Evolutionary conservation across 2,888 invertebrate genomes (phyloP), one percentile per base, ranked within the genome.

Genomic region (Meganola albula): DNA sequence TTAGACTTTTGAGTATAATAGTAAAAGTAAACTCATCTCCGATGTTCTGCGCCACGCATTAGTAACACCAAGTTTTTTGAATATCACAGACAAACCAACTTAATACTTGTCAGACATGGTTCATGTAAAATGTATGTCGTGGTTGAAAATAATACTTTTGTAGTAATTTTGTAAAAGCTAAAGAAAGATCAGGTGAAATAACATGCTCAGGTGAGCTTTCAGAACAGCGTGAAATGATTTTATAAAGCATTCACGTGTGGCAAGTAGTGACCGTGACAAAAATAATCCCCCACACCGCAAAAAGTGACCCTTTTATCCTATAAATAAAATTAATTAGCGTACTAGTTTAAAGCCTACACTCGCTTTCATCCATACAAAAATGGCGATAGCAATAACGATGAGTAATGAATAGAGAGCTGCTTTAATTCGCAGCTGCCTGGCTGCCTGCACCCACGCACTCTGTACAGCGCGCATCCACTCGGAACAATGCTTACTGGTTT

Each of bases 391-490:
- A 84, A 83, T 78, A 82, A 76, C 73, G 73, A 84, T 83, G 85
- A 83, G 82, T 84, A 85, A 85, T 84, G 83, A 76, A 84, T 85
- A 85, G 84, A 84, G 85, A 85, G 85, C 77, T 78, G 82, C 64
- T 82, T 78, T 79, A 82, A 76, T 82, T 80, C 72, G 74, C 83
- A 68, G 78, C 70, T 72, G 74, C 70, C 73, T 71, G 74, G n/a
- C n/a, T 63, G 70, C 76, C 20, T n/a, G 8, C n/a, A n/a, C 20
- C 79, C 78, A 79, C 80, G 73, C 80, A 65, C 65, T 65, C 64
- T 48, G 70, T 68, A 67, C 72, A 68, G 65, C 71, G 79, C 70
- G 80, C 83, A 83, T 79, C 84, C 80, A 82, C 74, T 83, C 75
- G 83, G 83, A 85, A 84, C 84, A 84, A 84, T 84, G 76, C 79